A percentile compares a stretch with the other conserved stretches of the same genome.
phyloP scores from a whole-genome alignment of 2,113 vertebrate species.

The Cavia aperea region DNA sequence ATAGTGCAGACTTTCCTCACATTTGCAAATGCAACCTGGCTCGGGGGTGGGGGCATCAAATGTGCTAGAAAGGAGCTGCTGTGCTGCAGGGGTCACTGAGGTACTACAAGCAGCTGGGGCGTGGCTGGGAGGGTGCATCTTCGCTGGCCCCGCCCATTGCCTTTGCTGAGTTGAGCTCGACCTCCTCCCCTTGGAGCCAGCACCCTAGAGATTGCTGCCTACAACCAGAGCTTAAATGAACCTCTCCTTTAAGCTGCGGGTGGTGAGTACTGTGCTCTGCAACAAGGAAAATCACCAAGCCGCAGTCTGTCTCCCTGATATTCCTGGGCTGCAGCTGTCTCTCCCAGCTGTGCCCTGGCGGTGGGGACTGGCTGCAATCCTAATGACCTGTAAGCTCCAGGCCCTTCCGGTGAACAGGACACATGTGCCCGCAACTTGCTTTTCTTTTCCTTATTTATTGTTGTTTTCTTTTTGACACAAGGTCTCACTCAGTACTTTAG shows the following conservation, averaged over 20 bases:
- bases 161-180: neutral
- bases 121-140: neutral
- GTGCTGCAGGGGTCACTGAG: neutral
- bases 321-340: neutral
- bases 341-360: accelerated
- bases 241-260: neutral
- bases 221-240: neutral
- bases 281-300: neutral
- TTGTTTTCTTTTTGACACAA: neutral
- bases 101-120: neutral
- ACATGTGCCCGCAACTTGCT: neutral
- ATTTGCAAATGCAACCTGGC: neutral
- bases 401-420: neutral
- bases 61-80: neutral
- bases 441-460: neutral
- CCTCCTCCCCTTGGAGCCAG: too few species aligned
- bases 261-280: neutral
- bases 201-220: neutral
- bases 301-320: neutral
- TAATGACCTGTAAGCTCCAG: neutral
- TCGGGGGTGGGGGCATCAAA: neutral
- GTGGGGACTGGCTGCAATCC: accelerated
- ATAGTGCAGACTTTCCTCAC: neutral
- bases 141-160: neutral
- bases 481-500: neutral